These are phyloP conservation scores for Acanthis flammea DNA, from an alignment of 2,797 vertebrate genomes.

Conservation along the genomic window DNA sequence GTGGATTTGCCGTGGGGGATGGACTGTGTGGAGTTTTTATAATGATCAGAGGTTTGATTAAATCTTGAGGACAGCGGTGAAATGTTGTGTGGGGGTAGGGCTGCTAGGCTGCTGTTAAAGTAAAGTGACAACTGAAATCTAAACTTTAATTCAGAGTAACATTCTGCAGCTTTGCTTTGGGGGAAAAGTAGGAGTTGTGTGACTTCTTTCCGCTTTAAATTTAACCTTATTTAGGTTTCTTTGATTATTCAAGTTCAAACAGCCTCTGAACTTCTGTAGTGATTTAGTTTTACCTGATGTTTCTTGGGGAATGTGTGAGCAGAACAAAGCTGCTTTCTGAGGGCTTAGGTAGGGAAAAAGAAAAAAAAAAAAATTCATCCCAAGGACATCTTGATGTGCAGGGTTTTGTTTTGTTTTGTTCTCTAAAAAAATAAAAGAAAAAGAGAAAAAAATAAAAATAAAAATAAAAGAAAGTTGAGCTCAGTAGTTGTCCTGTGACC, in stretches of 20 bases:
- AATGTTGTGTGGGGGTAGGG: neutral
- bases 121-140: neutral
- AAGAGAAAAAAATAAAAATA: neutral
- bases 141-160: neutral
- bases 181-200: neutral
- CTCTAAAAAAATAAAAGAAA: neutral
- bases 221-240: neutral
- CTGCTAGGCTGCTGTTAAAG: neutral
- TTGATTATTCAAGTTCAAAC: neutral
- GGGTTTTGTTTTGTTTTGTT: slow-evolving; percentile 46
- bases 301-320: slow-evolving; percentile 14
- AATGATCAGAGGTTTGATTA: neutral
- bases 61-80: neutral
- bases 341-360: neutral
- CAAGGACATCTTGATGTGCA: slow-evolving; percentile 52
- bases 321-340: slow-evolving; percentile 14
- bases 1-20: slow-evolving; percentile 54
- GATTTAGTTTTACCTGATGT: neutral
- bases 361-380: neutral
- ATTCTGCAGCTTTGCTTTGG: slow-evolving; percentile 14
- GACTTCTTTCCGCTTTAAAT: neutral
- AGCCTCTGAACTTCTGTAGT: neutral
- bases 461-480: neutral
- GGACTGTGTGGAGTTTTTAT: neutral
- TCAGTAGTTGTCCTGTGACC: slow-evolving; percentile 62